phyloP scores from a whole-genome alignment of 2,113 vertebrate species.

The Cromileptes altivelis region DNA sequence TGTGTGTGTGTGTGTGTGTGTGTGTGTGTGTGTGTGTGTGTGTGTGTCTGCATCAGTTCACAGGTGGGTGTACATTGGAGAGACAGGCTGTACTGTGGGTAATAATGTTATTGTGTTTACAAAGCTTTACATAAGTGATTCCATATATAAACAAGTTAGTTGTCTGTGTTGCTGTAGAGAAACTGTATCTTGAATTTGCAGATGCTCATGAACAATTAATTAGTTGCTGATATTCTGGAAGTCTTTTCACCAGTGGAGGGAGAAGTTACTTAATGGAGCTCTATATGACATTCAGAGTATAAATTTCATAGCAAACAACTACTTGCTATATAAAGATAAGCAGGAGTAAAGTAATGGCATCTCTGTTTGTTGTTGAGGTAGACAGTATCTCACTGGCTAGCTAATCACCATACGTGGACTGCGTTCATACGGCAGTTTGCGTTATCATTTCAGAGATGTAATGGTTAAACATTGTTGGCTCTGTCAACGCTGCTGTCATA shows the following conservation, averaged over 20 bases:
- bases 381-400: too few species aligned
- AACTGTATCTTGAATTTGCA: neutral
- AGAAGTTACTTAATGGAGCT: too few species aligned
- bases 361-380: too few species aligned
- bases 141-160: neutral
- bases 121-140: neutral
- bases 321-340: too few species aligned
- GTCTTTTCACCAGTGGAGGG: neutral
- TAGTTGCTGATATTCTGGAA: neutral
- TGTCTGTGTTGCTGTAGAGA: neutral
- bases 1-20: constrained; percentile 49
- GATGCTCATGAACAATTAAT: neutral
- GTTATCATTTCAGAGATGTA: too few species aligned
- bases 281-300: too few species aligned
- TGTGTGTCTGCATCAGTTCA: constrained; percentile 34
- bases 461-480: too few species aligned
- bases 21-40: constrained; percentile 49
- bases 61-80: constrained; percentile 43
- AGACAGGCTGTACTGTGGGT: neutral
- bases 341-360: too few species aligned
- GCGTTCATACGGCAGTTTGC: too few species aligned
- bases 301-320: too few species aligned
- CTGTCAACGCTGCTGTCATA: too few species aligned
- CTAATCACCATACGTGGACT: too few species aligned
- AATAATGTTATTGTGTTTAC: neutral